Percentiles rank a stretch among this genome's conserved stretches.
These are phyloP conservation scores for Acyrthosiphon pisum DNA, from an alignment of 1,140 invertebrate genomes.

Conservation along the genomic window DNA sequence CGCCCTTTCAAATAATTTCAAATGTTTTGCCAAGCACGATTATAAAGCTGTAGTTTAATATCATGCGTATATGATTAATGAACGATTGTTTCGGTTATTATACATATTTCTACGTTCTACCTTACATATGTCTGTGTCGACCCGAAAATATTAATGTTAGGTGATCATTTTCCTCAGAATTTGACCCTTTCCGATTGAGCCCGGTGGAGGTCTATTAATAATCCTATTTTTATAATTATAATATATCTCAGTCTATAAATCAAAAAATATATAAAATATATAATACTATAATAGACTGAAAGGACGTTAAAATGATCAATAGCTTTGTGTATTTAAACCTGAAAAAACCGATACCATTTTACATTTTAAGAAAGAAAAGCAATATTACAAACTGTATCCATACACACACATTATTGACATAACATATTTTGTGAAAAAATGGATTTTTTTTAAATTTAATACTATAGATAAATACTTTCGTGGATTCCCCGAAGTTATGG, in stretches of 20 bases:
- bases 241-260: not conserved
- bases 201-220: not conserved
- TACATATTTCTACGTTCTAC: slow-evolving; percentile 11
- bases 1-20: not conserved
- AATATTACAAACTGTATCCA: not conserved
- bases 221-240: not conserved
- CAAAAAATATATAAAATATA: not conserved
- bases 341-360: too few species aligned
- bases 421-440: not conserved
- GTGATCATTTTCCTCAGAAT: slow-evolving; percentile 12
- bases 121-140: not conserved
- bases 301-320: not conserved
- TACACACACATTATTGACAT: not conserved
- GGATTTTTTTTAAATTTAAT: not conserved
- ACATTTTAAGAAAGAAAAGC: not conserved
- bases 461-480: not conserved
- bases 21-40: slow-evolving; percentile 25
- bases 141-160: slow-evolving; percentile 36
- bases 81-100: slow-evolving; percentile 5
- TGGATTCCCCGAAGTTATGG: not conserved
- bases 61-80: slow-evolving; percentile 1
- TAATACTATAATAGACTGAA: not conserved
- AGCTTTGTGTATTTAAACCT: not conserved
- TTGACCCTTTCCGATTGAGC: not conserved
- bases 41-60: not conserved